Evolutionary conservation across 2,113 vertebrate genomes (phyloP).

Genomic region (Parus major): DNA sequence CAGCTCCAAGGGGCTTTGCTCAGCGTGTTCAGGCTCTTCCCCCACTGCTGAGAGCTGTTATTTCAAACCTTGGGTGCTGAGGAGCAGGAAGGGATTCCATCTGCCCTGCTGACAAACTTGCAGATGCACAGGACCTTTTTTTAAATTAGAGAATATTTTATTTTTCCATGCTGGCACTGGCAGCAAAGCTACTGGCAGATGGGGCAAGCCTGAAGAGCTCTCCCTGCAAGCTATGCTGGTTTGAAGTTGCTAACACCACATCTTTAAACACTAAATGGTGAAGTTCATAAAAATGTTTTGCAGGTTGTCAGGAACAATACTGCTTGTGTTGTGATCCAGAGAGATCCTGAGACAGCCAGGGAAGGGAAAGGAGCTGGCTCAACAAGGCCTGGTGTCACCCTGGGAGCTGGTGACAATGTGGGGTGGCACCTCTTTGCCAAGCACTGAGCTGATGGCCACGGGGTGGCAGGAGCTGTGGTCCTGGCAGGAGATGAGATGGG

Average conservation of each 20-base stretch:
- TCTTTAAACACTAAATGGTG: neutral
- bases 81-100: neutral
- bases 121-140: neutral
- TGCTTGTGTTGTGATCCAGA: neutral
- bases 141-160: neutral
- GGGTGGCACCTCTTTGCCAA: neutral
- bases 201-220: neutral
- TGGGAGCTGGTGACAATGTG: neutral
- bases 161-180: neutral
- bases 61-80: neutral
- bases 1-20: neutral
- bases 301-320: neutral
- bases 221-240: neutral
- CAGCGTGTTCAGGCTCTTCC: neutral
- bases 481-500: too few species aligned
- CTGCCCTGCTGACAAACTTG: neutral
- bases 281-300: slow-evolving; percentile 19
- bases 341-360: neutral
- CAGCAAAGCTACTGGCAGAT: neutral
- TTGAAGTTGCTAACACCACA: neutral
- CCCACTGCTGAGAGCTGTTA: neutral
- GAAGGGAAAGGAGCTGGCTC: neutral
- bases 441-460: neutral
- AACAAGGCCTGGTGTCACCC: neutral
- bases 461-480: neutral